Percentiles rank a stretch among this genome's conserved stretches.
Conservation (phyloP, 2,113 vertebrate genomes). For the Erythrocercus mccallii region DNA sequence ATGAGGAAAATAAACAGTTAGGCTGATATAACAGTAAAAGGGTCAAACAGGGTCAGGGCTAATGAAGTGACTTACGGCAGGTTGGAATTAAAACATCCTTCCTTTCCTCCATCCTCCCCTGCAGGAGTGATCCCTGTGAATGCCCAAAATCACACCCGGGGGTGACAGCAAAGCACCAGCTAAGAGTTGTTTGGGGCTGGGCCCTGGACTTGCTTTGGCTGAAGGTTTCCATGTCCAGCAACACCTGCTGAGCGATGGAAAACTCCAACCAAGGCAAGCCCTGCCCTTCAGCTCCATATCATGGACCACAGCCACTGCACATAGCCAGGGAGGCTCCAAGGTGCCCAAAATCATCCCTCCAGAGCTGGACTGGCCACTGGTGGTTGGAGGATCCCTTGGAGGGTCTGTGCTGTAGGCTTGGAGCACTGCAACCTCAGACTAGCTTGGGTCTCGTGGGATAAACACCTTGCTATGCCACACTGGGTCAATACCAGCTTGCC, state of each 20-base stretch:
- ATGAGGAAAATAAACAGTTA: conserved; percentile 63
- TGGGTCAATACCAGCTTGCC: neutral
- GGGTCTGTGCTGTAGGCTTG: neutral
- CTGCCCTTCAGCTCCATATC: neutral
- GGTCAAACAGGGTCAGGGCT: conserved; percentile 24
- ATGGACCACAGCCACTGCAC: neutral
- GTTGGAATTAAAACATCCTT: neutral
- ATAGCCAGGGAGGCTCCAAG: neutral
- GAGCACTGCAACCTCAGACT: neutral
- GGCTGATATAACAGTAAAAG: conserved; percentile 42
- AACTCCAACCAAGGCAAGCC: neutral
- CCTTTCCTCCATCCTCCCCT: neutral
- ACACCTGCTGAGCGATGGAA: neutral
- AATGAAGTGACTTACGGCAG: conserved; percentile 53
- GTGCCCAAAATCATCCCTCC: neutral
- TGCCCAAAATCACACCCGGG: fast-evolving
- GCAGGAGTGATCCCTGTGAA: fast-evolving
- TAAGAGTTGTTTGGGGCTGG: fast-evolving
- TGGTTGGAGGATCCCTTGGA: neutral
- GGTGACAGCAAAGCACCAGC: neutral
- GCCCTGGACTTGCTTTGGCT: neutral
- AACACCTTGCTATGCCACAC: neutral
- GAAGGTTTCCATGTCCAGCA: neutral
- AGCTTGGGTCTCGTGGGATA: fast-evolving
- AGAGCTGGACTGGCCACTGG: neutral